Conservation (phyloP, 2,797 vertebrate species). For the Numenius phaeopus region DNA sequence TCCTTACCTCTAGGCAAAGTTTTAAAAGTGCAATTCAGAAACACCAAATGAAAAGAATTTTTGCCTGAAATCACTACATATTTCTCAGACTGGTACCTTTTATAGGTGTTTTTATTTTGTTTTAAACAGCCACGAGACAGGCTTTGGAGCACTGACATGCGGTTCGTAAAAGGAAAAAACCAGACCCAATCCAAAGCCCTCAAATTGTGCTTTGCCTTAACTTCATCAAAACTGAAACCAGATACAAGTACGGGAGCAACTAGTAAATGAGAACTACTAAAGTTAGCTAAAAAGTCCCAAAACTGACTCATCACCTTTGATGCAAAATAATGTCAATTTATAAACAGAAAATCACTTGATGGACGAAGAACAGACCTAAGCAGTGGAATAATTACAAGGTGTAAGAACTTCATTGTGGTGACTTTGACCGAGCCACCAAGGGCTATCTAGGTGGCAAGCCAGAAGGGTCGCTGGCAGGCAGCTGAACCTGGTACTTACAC, state of each 20-base stretch:
- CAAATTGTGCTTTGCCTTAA: background rate
- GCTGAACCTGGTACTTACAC: background rate
- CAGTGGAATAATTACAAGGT: background rate
- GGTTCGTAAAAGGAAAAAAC: background rate
- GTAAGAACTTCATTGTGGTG: background rate
- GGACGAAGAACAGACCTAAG: background rate
- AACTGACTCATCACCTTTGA: background rate
- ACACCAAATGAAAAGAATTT: slow-evolving; percentile 33
- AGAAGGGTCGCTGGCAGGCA: background rate
- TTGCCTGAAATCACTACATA: background rate
- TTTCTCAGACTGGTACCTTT: background rate
- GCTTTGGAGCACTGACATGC: background rate
- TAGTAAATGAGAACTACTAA: background rate
- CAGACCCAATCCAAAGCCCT: background rate
- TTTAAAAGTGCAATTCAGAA: slow-evolving; percentile 23
- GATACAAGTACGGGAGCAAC: background rate
- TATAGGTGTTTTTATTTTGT: background rate
- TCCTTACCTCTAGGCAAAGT: slow-evolving; percentile 50
- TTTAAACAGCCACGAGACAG: background rate
- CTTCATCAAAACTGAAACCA: background rate
- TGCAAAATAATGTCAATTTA: background rate
- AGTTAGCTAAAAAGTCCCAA: background rate
- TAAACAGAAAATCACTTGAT: background rate
- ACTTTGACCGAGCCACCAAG: background rate
- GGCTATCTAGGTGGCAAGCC: background rate